These are phyloP conservation scores for Pseudorectes ferrugineus DNA, from an alignment of 2,113 vertebrate genomes.

Conservation along the genomic window DNA sequence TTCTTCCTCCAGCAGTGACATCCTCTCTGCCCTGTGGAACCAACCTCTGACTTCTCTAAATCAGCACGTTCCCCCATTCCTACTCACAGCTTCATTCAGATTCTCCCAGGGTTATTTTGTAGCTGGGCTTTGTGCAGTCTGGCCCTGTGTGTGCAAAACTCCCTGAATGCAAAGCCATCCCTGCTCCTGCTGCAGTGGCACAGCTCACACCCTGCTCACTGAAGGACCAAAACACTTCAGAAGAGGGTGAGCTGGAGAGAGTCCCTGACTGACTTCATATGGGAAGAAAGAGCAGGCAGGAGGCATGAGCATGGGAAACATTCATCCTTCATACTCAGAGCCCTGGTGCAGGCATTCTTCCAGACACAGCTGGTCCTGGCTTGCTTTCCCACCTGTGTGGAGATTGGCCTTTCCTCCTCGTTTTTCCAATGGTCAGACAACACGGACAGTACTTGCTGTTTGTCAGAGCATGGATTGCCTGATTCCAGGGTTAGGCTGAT, in stretches of 20 bases:
- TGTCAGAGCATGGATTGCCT: not conserved
- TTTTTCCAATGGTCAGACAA: not conserved
- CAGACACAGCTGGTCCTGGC: not conserved
- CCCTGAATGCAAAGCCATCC: not conserved
- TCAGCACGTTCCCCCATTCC: not conserved
- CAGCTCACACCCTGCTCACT: not conserved
- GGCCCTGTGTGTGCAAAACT: not conserved
- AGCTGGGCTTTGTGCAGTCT: not conserved
- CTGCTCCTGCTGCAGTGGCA: not conserved
- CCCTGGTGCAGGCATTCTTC: not conserved
- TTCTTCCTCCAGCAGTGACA: not conserved
- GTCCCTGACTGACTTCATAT: not conserved
- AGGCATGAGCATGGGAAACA: not conserved
- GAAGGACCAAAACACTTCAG: not conserved
- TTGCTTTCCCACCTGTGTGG: not conserved
- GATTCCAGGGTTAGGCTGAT: not conserved
- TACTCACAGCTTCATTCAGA: not conserved
- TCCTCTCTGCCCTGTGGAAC: not conserved
- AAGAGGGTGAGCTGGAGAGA: not conserved
- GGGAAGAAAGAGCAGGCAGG: not conserved
- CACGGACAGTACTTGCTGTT: not conserved
- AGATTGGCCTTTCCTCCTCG: not conserved
- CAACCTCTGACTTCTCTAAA: not conserved
- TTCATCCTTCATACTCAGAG: not conserved
- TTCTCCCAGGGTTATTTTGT: not conserved